These are phyloP conservation scores for Phoxinus phoxinus DNA, from an alignment of 2,113 vertebrate genomes.

Conservation along the genomic window DNA sequence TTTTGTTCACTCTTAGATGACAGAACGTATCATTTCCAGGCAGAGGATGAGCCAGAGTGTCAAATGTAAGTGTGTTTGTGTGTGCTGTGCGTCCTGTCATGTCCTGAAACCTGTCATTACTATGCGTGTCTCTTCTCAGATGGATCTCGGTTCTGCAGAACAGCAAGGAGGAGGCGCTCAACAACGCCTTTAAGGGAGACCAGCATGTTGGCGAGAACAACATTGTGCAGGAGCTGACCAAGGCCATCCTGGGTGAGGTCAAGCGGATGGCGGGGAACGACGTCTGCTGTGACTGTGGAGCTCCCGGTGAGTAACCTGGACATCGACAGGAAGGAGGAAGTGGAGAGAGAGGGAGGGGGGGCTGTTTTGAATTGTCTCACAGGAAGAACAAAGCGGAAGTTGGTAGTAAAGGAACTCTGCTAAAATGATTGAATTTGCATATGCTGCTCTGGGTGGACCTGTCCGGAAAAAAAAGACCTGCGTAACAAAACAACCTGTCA, in stretches of 20 bases:
- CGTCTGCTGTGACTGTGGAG: slow-evolving; percentile 96
- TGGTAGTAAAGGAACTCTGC: background rate
- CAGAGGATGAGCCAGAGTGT: slow-evolving; percentile 84
- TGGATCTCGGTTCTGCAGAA: slow-evolving; percentile 99
- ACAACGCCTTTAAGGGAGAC: slow-evolving; percentile 97
- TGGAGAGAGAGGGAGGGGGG: background rate
- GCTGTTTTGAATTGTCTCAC: slow-evolving; percentile 2
- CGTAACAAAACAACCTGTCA: background rate
- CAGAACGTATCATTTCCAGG: slow-evolving; percentile 84
- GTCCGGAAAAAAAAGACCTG: background rate
- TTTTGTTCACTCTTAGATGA: slow-evolving; percentile 70
- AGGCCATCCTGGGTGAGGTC: slow-evolving; percentile 94
- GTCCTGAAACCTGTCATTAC: slow-evolving; percentile 9
- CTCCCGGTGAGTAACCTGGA: slow-evolving; percentile 83
- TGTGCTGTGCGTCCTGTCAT: background rate
- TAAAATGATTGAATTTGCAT: slow-evolving; percentile 9
- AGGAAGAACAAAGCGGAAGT: slow-evolving; percentile 16
- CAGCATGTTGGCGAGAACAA: slow-evolving; percentile 96
- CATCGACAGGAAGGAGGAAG: slow-evolving; percentile 11
- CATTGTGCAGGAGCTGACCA: slow-evolving; percentile 97
- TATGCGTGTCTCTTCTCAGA: slow-evolving; percentile 68
- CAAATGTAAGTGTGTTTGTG: slow-evolving; percentile 77
- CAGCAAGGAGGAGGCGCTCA: slow-evolving; percentile 97
- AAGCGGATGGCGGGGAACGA: slow-evolving; percentile 96
- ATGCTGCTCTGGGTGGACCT: background rate